Conservation (phyloP, 2,888 invertebrate genomes). For the Strigamia crassipes region DNA sequence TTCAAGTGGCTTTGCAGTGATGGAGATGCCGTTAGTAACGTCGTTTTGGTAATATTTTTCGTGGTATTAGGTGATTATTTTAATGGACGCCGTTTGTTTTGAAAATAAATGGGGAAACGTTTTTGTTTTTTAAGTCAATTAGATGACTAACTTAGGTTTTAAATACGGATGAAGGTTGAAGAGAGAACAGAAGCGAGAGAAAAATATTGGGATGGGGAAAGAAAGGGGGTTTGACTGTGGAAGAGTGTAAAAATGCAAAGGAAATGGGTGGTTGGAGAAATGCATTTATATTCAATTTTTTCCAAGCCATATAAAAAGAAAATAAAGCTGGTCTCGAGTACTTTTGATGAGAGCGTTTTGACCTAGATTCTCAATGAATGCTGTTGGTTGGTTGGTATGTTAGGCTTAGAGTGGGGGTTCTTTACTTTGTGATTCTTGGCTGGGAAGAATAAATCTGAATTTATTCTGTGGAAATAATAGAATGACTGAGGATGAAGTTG, state of each 20-base stretch:
- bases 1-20: not conserved
- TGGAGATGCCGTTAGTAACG: not conserved
- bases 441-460: constrained; percentile 37
- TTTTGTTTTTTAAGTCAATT: not conserved
- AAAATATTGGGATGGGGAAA: not conserved
- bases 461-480: constrained; percentile 42
- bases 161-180: not conserved
- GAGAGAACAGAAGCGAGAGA: not conserved
- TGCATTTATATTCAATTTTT: constrained; percentile 42
- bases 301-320: constrained; percentile 41
- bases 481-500: constrained; percentile 37
- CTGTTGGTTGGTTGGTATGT: constrained; percentile 28
- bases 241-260: constrained; percentile 6
- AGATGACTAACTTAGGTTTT: not conserved
- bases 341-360: constrained; percentile 37
- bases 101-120: not conserved
- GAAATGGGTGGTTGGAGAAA: constrained; percentile 28
- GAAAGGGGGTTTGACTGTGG: too few relatives aligned
- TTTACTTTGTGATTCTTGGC: not conserved
- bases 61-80: not conserved
- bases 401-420: not conserved
- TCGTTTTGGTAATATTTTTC: constrained; percentile 13
- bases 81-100: not conserved
- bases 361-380: constrained; percentile 40
- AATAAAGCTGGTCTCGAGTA: constrained; percentile 36